phyloP scores from a whole-genome alignment of 2,888 invertebrate genomes.

The Crematogaster levior region DNA sequence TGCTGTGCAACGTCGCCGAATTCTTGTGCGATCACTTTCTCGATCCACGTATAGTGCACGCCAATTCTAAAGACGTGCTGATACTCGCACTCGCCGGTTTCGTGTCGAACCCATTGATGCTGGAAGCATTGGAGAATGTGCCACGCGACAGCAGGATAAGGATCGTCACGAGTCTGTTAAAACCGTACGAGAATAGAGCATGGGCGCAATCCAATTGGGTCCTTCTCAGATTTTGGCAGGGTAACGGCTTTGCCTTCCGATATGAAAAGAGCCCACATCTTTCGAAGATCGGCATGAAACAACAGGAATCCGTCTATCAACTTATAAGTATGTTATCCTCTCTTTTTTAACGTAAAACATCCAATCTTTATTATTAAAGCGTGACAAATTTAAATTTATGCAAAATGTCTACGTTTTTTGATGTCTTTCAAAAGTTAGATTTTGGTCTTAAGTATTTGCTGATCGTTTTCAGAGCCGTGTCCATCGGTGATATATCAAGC shows the following conservation, averaged over 20 bases:
- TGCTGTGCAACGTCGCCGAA: constrained; percentile 89
- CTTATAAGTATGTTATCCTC: constrained; percentile 80
- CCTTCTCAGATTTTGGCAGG: constrained; percentile 93
- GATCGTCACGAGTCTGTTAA: constrained; percentile 90
- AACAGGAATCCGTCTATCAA: constrained; percentile 86
- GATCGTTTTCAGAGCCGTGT: constrained; percentile 88
- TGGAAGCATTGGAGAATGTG: constrained; percentile 90
- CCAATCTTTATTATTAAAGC: neutral
- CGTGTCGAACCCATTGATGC: constrained; percentile 90
- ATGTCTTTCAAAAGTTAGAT: neutral
- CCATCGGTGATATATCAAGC: constrained; percentile 90
- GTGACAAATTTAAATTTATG: neutral
- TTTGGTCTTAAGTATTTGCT: constrained; percentile 3
- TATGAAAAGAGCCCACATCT: constrained; percentile 87
- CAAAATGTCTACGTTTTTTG: neutral
- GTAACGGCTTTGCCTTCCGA: constrained; percentile 92
- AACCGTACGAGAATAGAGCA: constrained; percentile 93
- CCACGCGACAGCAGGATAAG: constrained; percentile 88
- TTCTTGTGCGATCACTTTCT: constrained; percentile 92
- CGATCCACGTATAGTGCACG: constrained; percentile 91
- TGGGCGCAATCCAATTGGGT: constrained; percentile 96
- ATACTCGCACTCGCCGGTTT: constrained; percentile 92
- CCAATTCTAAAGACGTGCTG: constrained; percentile 91
- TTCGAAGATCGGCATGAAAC: constrained; percentile 84
- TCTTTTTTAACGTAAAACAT: neutral